These are phyloP conservation scores for Bellardia bayeri DNA, from an alignment of 2,888 invertebrate species.

Conservation along the genomic window DNA sequence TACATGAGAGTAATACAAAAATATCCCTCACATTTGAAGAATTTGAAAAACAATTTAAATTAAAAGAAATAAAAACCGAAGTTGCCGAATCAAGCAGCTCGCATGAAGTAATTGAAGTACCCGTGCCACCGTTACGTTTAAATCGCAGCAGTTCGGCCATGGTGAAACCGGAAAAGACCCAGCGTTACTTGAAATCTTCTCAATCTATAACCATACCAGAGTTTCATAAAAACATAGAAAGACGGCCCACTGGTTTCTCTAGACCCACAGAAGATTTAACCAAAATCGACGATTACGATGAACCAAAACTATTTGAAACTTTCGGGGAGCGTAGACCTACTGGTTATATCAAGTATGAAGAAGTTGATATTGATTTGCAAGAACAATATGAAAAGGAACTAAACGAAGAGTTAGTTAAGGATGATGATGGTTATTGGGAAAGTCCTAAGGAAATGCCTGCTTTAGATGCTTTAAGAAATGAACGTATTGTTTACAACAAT, in stretches of 20 bases:
- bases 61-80: slow-evolving; percentile 39
- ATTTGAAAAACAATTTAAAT: slow-evolving; percentile 64
- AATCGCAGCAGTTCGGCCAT: slow-evolving; percentile 65
- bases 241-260: slow-evolving; percentile 59
- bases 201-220: slow-evolving; percentile 59
- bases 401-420: slow-evolving; percentile 6
- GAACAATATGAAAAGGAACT: slow-evolving; percentile 45
- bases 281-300: slow-evolving; percentile 55
- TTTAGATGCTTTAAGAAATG: slow-evolving; percentile 67
- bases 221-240: slow-evolving; percentile 57
- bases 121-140: slow-evolving; percentile 64
- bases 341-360: slow-evolving; percentile 79
- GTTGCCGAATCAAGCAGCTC: background rate
- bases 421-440: background rate
- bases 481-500: slow-evolving; percentile 49
- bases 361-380: slow-evolving; percentile 75
- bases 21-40: slow-evolving; percentile 77
- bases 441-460: slow-evolving; percentile 67
- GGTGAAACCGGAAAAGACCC: slow-evolving; percentile 49
- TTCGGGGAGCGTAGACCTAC: slow-evolving; percentile 73
- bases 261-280: slow-evolving; percentile 62
- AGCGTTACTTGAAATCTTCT: slow-evolving; percentile 39
- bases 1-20: slow-evolving; percentile 40
- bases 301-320: slow-evolving; percentile 61
- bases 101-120: slow-evolving; percentile 41